Evolutionary conservation across 2,113 vertebrate genomes (phyloP).

Genomic region (Parotia lawesii): DNA sequence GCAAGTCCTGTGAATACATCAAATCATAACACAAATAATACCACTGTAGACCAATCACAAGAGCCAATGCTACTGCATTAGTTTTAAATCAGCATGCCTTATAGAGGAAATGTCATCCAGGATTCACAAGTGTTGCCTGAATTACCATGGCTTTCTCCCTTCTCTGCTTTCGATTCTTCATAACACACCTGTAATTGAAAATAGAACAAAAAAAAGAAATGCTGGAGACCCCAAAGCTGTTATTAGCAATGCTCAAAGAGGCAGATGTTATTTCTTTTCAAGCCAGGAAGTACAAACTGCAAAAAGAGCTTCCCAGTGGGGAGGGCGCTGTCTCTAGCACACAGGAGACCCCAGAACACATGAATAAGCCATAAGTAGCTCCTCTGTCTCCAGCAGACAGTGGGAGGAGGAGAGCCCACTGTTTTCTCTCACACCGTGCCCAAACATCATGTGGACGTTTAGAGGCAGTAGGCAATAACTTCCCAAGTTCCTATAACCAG

Average conservation of each 20-base stretch:
- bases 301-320: rapidly evolving
- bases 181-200: neutral
- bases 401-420: neutral
- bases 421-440: neutral
- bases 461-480: too few species aligned
- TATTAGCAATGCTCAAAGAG: neutral
- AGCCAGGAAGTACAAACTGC: neutral
- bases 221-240: neutral
- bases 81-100: neutral
- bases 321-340: rapidly evolving
- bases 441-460: neutral
- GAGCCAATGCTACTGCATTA: neutral
- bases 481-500: neutral
- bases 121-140: neutral
- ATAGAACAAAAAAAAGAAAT: neutral
- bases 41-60: neutral
- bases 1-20: neutral
- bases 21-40: neutral
- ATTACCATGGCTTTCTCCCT: neutral
- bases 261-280: neutral
- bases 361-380: neutral
- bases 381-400: neutral
- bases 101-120: neutral
- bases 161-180: neutral
- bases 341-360: neutral